phyloP scores from a whole-genome alignment of 2,888 invertebrate genomes.

The Abscondita cerata region DNA sequence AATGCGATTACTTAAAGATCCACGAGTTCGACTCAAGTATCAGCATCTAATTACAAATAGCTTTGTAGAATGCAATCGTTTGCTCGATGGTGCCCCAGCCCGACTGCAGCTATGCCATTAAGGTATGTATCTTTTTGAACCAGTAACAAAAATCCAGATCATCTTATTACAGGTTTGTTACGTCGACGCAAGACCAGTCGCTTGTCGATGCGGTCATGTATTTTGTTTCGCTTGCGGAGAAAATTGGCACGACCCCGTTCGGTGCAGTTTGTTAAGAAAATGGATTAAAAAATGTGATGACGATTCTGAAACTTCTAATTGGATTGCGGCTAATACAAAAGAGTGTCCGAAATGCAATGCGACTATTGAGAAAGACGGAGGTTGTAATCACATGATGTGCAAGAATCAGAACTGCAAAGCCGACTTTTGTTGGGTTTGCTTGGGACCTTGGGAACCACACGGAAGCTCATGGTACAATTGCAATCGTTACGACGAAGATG shows the following conservation, averaged over 20 bases:
- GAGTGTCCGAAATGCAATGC: slow-evolving; percentile 99
- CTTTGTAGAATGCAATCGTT: slow-evolving; percentile 97
- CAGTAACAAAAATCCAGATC: neutral
- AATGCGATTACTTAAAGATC: slow-evolving; percentile 87
- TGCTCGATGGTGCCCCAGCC: slow-evolving; percentile 99
- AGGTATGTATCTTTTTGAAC: slow-evolving; percentile 56
- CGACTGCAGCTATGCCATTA: slow-evolving; percentile 95
- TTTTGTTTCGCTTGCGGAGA: slow-evolving; percentile 98
- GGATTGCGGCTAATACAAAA: slow-evolving; percentile 99
- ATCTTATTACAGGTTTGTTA: slow-evolving; percentile 57
- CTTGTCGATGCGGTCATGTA: slow-evolving; percentile 90
- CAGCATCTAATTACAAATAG: slow-evolving; percentile 98
- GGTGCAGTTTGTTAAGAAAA: slow-evolving; percentile 88
- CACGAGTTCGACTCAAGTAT: slow-evolving; percentile 89
- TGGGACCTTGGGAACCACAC: slow-evolving; percentile 99
- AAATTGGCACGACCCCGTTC: slow-evolving; percentile 99
- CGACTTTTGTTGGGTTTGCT: slow-evolving; percentile 99
- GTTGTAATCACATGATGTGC: slow-evolving; percentile 99
- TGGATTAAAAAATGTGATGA: slow-evolving; percentile 99
- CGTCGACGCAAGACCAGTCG: slow-evolving; percentile 90
- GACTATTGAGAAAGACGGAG: slow-evolving; percentile 95
- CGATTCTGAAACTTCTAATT: slow-evolving; percentile 98
- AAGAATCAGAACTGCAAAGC: slow-evolving; percentile 98
- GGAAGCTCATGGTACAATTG: slow-evolving; percentile 97
- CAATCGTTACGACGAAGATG: slow-evolving; percentile 95